phyloP scores from a whole-genome alignment of 2,888 invertebrate genomes.

The Halictus ligatus region DNA sequence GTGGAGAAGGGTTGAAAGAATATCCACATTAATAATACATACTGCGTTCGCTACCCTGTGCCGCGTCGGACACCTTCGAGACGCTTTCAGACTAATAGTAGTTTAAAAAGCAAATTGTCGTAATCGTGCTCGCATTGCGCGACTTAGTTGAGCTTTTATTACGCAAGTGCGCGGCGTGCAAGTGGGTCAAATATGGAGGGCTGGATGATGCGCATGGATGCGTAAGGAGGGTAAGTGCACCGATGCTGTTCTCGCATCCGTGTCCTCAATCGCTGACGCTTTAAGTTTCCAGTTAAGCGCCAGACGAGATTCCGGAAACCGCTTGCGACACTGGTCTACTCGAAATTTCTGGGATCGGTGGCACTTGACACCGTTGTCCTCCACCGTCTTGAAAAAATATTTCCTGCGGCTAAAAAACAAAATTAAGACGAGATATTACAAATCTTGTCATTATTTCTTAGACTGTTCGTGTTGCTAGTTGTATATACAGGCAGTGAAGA shows the following conservation, averaged over 20 bases:
- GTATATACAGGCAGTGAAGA: background rate
- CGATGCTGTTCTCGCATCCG: constrained; percentile 73
- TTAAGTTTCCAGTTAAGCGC: constrained; percentile 42
- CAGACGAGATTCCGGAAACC: constrained; percentile 49
- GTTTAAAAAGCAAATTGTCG: background rate
- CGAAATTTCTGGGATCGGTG: constrained; percentile 1
- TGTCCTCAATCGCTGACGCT: constrained; percentile 68
- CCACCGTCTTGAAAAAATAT: too few relatives aligned
- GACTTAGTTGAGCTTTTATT: constrained; percentile 58
- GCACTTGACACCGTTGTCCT: background rate
- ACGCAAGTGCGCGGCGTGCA: constrained; percentile 48
- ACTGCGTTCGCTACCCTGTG: background rate
- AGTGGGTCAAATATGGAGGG: constrained; percentile 60
- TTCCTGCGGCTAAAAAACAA: too few relatives aligned
- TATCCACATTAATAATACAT: background rate
- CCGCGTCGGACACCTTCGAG: background rate
- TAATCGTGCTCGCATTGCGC: background rate
- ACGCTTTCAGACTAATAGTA: background rate
- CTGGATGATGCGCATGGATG: constrained; percentile 71
- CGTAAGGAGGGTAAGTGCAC: constrained; percentile 75
- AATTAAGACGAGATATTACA: too few relatives aligned
- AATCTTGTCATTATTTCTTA: background rate
- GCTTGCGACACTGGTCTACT: background rate
- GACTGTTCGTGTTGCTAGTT: background rate
- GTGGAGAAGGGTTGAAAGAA: background rate